Conservation (phyloP, 2,888 invertebrate species). For the Diplazon laetatorius region DNA sequence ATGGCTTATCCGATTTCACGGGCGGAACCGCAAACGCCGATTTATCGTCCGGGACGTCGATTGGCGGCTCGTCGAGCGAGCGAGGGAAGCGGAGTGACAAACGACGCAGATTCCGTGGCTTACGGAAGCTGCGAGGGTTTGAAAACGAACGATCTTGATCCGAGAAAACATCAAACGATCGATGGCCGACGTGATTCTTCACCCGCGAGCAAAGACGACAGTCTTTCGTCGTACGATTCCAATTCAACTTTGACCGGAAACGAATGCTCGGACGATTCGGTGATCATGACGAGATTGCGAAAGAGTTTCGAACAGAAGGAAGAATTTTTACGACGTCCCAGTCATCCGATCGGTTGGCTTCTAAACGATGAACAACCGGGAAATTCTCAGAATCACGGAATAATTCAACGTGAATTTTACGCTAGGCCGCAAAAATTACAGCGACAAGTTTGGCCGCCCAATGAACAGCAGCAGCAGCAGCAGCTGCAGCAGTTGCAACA, state of each 20-base stretch:
- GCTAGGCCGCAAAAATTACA: slow-evolving; percentile 91
- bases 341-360: slow-evolving; percentile 86
- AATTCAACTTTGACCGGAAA: slow-evolving; percentile 87
- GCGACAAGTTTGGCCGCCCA: slow-evolving; percentile 89
- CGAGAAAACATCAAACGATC: slow-evolving; percentile 82
- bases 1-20: slow-evolving; percentile 78
- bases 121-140: slow-evolving; percentile 72
- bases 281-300: slow-evolving; percentile 89
- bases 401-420: slow-evolving; percentile 89
- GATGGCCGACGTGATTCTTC: slow-evolving; percentile 86
- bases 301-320: slow-evolving; percentile 95
- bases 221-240: slow-evolving; percentile 88
- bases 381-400: slow-evolving; percentile 65
- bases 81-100: slow-evolving; percentile 82
- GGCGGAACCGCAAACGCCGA: slow-evolving; percentile 80
- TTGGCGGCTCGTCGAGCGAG: slow-evolving; percentile 83
- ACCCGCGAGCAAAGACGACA: slow-evolving; percentile 87
- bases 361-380: slow-evolving; percentile 83
- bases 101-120: slow-evolving; percentile 74
- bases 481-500: slow-evolving; percentile 44
- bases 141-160: slow-evolving; percentile 77
- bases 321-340: slow-evolving; percentile 91
- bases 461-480: slow-evolving; percentile 68
- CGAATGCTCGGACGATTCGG: slow-evolving; percentile 87
- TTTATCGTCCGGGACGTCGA: slow-evolving; percentile 74